Evolutionary conservation across 2,888 invertebrate species (phyloP).

Genomic region (Acrocera orbiculus): DNA sequence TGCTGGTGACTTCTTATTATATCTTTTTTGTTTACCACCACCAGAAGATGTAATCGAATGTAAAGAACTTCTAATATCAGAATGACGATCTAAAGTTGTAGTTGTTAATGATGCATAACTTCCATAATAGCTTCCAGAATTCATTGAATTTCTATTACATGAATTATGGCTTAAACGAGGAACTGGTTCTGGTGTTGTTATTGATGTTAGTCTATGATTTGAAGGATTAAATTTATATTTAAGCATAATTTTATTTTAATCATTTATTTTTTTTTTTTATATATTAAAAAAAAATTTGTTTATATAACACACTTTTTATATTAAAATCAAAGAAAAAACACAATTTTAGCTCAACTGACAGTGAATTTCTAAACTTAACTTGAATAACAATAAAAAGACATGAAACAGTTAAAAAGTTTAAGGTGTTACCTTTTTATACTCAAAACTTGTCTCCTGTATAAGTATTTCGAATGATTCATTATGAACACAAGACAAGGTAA

Average conservation of each 20-base stretch:
- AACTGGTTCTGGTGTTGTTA: slow-evolving; percentile 22
- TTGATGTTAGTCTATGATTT: slow-evolving; percentile 21
- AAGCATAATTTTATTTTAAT: slow-evolving; percentile 20
- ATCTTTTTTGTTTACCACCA: slow-evolving; percentile 16
- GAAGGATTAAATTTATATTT: slow-evolving; percentile 26
- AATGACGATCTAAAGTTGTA: slow-evolving; percentile 11
- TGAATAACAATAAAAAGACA: too few species aligned
- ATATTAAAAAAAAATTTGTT: slow-evolving; percentile 3
- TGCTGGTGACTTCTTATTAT: slow-evolving; percentile 21
- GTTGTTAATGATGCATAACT: slow-evolving; percentile 18
- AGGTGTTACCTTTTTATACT: too few species aligned
- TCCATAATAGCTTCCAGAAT: slow-evolving; percentile 19
- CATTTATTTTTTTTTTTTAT: not conserved
- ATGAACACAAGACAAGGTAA: too few species aligned
- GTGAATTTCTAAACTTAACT: too few species aligned
- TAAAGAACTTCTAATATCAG: slow-evolving; percentile 19
- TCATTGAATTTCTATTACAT: slow-evolving; percentile 17
- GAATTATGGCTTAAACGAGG: slow-evolving; percentile 14
- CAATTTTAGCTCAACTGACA: too few species aligned
- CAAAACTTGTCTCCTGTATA: too few species aligned
- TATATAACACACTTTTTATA: too few species aligned
- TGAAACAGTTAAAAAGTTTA: too few species aligned
- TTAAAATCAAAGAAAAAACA: too few species aligned
- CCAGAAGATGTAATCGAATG: slow-evolving; percentile 19
- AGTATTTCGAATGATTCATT: too few species aligned